Percentiles rank a stretch among this genome's conserved stretches.
Evolutionary conservation across 1,140 invertebrate genomes (phyloP).

Genomic region (Dufourea novaeangliae): DNA sequence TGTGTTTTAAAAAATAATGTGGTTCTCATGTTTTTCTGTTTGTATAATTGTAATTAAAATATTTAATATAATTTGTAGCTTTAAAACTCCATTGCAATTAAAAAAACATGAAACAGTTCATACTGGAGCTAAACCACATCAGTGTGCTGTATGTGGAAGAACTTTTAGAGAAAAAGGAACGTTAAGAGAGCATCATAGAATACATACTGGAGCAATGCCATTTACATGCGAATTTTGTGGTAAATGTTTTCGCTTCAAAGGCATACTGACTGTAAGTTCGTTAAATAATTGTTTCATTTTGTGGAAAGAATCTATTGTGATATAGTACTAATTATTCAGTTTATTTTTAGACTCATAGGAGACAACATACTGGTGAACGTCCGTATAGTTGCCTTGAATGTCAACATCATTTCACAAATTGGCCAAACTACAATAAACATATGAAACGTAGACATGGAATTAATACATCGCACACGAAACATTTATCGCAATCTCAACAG

Average conservation of each 20-base stretch:
- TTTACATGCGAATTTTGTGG: constrained; percentile 88
- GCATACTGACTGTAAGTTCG: constrained; percentile 83
- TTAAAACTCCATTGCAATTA: constrained; percentile 83
- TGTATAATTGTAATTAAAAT: not conserved
- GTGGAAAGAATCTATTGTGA: not conserved
- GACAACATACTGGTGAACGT: constrained; percentile 84
- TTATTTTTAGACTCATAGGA: constrained; percentile 82
- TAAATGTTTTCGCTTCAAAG: constrained; percentile 87
- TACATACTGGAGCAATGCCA: constrained; percentile 94
- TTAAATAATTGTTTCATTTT: constrained; percentile 15
- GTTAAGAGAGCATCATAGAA: constrained; percentile 84
- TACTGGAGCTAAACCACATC: constrained; percentile 87
- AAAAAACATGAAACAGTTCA: constrained; percentile 85
- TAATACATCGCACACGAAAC: constrained; percentile 80
- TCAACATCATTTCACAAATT: constrained; percentile 88
- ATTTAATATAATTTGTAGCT: constrained; percentile 72
- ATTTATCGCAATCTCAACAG: constrained; percentile 67
- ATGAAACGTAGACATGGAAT: constrained; percentile 87
- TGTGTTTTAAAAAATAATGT: constrained; percentile 11
- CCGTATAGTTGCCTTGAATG: constrained; percentile 83
- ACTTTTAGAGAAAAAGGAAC: constrained; percentile 86
- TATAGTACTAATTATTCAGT: constrained; percentile 3
- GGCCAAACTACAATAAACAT: constrained; percentile 90
- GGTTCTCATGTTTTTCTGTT: not conserved
- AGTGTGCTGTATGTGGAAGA: constrained; percentile 88